These are phyloP conservation scores for Drosophila austrosaltans DNA, from an alignment of 2,888 invertebrate genomes.

Conservation along the genomic window DNA sequence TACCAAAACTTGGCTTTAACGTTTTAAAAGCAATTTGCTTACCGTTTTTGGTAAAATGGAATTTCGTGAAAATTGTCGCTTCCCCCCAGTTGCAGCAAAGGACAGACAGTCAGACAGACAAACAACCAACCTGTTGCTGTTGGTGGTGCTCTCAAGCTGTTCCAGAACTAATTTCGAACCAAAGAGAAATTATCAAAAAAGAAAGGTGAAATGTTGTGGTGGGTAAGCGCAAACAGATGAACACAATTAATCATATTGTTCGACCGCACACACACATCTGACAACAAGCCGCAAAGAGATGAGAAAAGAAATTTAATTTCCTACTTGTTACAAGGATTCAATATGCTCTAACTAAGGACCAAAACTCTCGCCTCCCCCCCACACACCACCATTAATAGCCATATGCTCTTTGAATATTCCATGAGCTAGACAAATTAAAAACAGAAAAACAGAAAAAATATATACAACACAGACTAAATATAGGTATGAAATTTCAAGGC, in stretches of 20 bases:
- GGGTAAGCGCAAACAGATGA: conserved; percentile 73
- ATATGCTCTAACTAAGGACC: conserved; percentile 2
- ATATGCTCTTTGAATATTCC: conserved; percentile 76
- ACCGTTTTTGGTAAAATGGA: conserved; percentile 56
- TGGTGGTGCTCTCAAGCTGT: not conserved
- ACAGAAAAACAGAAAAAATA: conserved; percentile 27
- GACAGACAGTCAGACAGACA: conserved; percentile 1
- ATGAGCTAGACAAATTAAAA: conserved; percentile 79
- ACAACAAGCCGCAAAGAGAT: conserved; percentile 9
- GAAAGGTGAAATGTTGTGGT: conserved; percentile 52
- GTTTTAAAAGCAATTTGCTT: conserved; percentile 64
- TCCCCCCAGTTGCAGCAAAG: conserved; percentile 49
- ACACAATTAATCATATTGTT: conserved; percentile 77
- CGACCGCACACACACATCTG: conserved; percentile 17
- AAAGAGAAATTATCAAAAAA: conserved; percentile 30
- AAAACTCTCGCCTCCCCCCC: not conserved
- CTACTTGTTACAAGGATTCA: conserved; percentile 30
- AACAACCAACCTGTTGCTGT: conserved; percentile 55
- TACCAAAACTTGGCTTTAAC: conserved; percentile 57
- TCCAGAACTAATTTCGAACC: conserved; percentile 8
- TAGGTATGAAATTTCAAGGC: conserved; percentile 39
- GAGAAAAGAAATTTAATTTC: conserved; percentile 8
- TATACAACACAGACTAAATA: conserved; percentile 43
- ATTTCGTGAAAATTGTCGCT: conserved; percentile 81
- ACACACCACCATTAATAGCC: conserved; percentile 32